Evolutionary conservation across 2,113 vertebrate species (phyloP), one percentile per base, ranked within the genome.

Genomic region (Xerus inauris): DNA sequence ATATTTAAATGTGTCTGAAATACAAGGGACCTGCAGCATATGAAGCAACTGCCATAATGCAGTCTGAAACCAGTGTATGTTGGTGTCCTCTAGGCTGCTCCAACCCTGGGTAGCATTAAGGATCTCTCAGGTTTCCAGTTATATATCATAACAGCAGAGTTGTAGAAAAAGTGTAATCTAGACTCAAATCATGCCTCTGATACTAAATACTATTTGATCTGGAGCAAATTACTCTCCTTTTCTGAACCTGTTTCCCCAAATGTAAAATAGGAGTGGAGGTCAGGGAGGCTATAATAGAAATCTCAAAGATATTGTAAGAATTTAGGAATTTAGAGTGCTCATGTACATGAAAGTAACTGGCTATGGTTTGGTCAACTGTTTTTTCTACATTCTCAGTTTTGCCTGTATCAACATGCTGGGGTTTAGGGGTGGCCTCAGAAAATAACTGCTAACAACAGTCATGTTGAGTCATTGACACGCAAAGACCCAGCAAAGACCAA

Each of bases 381-480:
- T 95, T 95, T 91, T 89, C 90, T 75, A 24, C 38, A 85, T 81
- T 49, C 19, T 73, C 42, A 77, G 12, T 82, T 93, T 76, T 72
- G 5, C 67, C 51, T 62, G 11, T 14, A 42, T 82, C 51, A 72
- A 71, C 59, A 76, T 20, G 38, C 47, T 84, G 49, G 59, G 28
- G 64, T 59, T 47, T 73, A 14, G n/a, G 20, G 13, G 3, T 40
- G 12, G 35, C 40, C 80, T 83, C n/a, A 35, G 65, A 64, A 88
- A 94, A 86, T 38, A 26, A 75, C 3, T 62, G 10, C 59, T 47
- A 57, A 59, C 8, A 71, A 11, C 28, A 71, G 1, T 57, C 35
- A 38, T 5, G 3, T 7, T 62, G 28, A 67, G 17, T 24, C 17
- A 24, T 72, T 97, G 45, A 89, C 24, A 32, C n/a, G 11, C 57